Percentiles rank a stretch among this genome's conserved stretches.
phyloP scores from a whole-genome alignment of 2,797 vertebrate genomes.

The Ataeniobius toweri region DNA sequence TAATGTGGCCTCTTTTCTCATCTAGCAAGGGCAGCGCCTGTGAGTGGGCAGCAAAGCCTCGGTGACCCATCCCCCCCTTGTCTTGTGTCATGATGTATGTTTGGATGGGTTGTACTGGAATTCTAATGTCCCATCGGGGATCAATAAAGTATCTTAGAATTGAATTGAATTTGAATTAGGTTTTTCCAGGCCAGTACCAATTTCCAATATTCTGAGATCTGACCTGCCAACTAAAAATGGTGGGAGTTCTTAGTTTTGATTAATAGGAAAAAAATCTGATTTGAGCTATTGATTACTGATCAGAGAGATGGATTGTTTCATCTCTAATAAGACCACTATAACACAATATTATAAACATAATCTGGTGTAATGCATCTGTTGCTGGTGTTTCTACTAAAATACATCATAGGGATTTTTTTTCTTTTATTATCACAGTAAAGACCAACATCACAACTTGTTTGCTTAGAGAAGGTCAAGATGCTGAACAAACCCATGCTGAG shows the following conservation, averaged over 20 bases:
- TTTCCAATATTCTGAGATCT: neutral
- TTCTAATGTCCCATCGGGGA: too few relatives aligned
- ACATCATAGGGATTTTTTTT: conserved; percentile 21
- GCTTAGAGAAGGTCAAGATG: conserved; percentile 45
- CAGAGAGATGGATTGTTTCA: neutral
- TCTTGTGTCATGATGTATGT: too few relatives aligned
- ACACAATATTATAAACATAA: neutral
- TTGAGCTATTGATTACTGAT: neutral
- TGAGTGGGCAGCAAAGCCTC: too few relatives aligned
- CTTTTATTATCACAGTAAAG: conserved; percentile 42
- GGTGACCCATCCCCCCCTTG: too few relatives aligned
- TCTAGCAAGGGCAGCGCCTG: too few relatives aligned
- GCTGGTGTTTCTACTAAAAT: conserved; percentile 3
- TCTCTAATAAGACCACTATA: neutral
- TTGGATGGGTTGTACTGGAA: too few relatives aligned
- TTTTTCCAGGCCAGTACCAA: neutral
- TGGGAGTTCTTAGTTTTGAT: neutral
- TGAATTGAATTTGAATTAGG: too few relatives aligned
- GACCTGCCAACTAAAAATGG: neutral
- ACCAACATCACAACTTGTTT: conserved; percentile 59
- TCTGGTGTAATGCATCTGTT: neutral
- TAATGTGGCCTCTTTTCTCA: too few relatives aligned
- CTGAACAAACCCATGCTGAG: conserved; percentile 47
- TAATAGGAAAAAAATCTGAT: too few relatives aligned
- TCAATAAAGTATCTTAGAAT: too few relatives aligned